Evolutionary conservation across 2,888 invertebrate genomes (phyloP), one percentile per base, ranked within the genome.

Genomic region (Drosophila koepferae): DNA sequence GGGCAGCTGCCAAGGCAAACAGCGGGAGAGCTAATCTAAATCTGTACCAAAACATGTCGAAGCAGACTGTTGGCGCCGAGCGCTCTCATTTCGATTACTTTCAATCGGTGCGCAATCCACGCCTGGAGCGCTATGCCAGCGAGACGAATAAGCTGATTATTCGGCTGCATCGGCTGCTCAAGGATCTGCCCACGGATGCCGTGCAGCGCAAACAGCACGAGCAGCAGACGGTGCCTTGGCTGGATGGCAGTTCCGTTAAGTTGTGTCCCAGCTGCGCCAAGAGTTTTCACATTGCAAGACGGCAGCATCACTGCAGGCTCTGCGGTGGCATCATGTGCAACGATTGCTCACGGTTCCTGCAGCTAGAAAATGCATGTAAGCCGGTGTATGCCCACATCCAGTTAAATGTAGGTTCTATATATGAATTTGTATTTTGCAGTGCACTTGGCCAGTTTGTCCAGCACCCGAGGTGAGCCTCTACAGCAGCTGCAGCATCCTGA

Each of bases 121-220:
- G 96, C 68, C 94, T 99, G 69, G 98, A 99, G 93, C 95, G 98
- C 85, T 97, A 97, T 91, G 97, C 98, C 0, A 96, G 97, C 12
- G 98, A 99, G 94, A 99, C 99, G 2, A 99, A 99, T 92, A 99
- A 98, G 93, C 94, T 99, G 64, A 95, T 99, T 58, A 98, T 99
- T 91, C 95, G 99, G 81, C 94, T 99, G 82, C 98, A 99, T 93
- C 97, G 98, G 92, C 94, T 99, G 69, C 94, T 99, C 41, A 95
- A 96, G 82, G 96, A 97, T 91, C 95, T 96, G 93, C 97, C 98
- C 7, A 93, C 94, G 77, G 96, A 96, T 86, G 95, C 95, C 16
- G 94, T 95, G 60, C 95, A 95, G 90, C 94, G 96, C 77, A 97
- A 96, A 93, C 95, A 96, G 89, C 94, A 95, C 92, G 96, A 96